Evolutionary conservation across 2,888 invertebrate genomes (phyloP), one percentile per base, ranked within the genome.

Genomic region (Torymus texanus): DNA sequence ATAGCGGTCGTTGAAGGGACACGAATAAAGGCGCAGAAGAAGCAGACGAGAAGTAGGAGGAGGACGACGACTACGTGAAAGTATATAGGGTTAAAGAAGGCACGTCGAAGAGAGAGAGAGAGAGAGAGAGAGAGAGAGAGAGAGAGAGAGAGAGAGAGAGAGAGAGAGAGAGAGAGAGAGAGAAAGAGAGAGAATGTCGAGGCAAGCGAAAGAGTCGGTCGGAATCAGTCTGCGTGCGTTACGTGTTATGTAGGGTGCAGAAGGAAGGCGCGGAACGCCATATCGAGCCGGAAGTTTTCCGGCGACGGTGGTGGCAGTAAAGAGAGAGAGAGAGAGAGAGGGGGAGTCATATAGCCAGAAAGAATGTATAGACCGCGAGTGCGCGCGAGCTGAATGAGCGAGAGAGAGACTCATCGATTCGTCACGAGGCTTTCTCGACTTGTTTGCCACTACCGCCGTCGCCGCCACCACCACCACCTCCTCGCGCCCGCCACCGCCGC

Each of bases 211-310:
- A 41, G 41, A 41, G 41, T 63, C 63, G n/a, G 41, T 63, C 63
- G n/a, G 50, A 29, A 16, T 16, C 16, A 58, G 58, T 18, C 16
- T 10, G 58, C n/a, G 58, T 16, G 58, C n/a, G n/a, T 16, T n/a
- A 58, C 16, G 18, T 16, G 13, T 18, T 21, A 5, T 21, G 24
- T 14, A 10, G 29, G 16, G 65, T 12, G 66, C 53, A 51, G 53
- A 41, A 41, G 41, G 41, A 41, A 41, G 41, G 41, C 41, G 67
- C 67, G 24, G 50, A 55, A 50, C 62, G 29, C 62, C 63, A 74
- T 74, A 74, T 68, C 78, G 63, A 78, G 68, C 68, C 74, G 78
- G 78, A 78, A 78, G 78, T 68, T 74, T 78, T 78, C 73, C 71
- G 65, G 70, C 29, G 53, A 14, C 53, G 53, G 50, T 62, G 67